Conservation (phyloP, 2,113 vertebrate species). For the Laterallus jamaicensis region DNA sequence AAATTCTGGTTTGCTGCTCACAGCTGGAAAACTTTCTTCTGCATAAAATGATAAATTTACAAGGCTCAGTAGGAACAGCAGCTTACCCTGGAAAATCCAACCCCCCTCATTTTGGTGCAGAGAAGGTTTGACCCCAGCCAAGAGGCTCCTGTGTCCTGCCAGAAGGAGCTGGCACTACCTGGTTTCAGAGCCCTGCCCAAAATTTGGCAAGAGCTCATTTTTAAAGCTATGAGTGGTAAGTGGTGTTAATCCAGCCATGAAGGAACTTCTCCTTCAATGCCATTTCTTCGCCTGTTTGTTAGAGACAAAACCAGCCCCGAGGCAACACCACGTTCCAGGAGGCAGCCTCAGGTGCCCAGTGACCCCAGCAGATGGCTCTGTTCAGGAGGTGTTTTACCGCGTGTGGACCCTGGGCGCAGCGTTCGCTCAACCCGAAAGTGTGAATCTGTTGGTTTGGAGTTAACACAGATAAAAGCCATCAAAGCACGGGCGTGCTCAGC, state of each 20-base stretch:
- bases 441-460: no score
- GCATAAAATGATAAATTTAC: neutral
- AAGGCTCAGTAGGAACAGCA: neutral
- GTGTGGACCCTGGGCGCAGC: no score
- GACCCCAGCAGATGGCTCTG: accelerated
- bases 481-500: neutral
- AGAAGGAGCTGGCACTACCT: neutral
- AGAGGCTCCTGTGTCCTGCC: neutral
- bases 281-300: neutral
- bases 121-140: neutral
- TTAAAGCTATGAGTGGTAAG: neutral
- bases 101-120: neutral
- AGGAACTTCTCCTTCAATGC: neutral
- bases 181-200: neutral
- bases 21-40: neutral
- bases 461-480: no score
- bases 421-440: no score
- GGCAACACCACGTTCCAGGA: neutral
- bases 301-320: neutral
- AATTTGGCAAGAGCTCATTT: neutral
- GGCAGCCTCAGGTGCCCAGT: neutral
- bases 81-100: neutral
- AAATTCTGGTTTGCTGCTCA: neutral
- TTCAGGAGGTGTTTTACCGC: no score
- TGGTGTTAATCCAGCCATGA: neutral